Base-by-base conservation (phyloP, 2,888 invertebrate genomes). In the Myopa testacea region DNA sequence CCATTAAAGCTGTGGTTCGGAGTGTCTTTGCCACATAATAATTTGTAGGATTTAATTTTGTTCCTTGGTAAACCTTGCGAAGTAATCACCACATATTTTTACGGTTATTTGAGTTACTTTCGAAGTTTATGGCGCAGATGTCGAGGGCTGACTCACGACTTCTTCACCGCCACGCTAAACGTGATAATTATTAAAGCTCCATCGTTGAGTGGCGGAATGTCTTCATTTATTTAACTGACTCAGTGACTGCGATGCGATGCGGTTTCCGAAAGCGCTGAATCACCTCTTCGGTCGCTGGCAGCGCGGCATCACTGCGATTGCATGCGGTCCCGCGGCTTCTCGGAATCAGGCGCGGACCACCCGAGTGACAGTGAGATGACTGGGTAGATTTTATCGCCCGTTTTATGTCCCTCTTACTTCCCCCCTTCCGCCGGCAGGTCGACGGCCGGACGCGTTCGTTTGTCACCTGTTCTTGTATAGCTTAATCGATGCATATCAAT, bases 131-230 rank as follows among this genome's bases (percentile, higher is more conserved):
- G 70, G 14, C 55, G 19, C n/a, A 50, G 50, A 4, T 40, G 50
- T n/a, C 8, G 50, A 60, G 7, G 40, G 26, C 40, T 72, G 70
- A 70, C 50, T 70, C 70, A 70, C 70, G 70, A 70, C 26, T 70
- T 69, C n/a, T 26, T 4, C 16, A 45, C 34, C 12, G 45, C 16
- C 19, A 26, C 19, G 26, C 16, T 19, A 50, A 73, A 73, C 62
- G 40, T 73, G 63, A 60, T 73, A 73, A 73, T 73, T 73, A 63
- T 62, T 62, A n/a, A 62, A 63, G 50, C 34, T 19, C n/a, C 50
- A 19, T 12, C 16, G 50, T 60, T 26, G 63, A 73, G 62, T 62
- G 62, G 19, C 50, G 73, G 34, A 73, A 73, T 73, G 63, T 73
- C 62, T 73, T 62, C 40, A 63, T 73, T 73, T 19, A 63, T 73